phyloP scores from a whole-genome alignment of 2,113 vertebrate species.

The Plectropomus leopardus region DNA sequence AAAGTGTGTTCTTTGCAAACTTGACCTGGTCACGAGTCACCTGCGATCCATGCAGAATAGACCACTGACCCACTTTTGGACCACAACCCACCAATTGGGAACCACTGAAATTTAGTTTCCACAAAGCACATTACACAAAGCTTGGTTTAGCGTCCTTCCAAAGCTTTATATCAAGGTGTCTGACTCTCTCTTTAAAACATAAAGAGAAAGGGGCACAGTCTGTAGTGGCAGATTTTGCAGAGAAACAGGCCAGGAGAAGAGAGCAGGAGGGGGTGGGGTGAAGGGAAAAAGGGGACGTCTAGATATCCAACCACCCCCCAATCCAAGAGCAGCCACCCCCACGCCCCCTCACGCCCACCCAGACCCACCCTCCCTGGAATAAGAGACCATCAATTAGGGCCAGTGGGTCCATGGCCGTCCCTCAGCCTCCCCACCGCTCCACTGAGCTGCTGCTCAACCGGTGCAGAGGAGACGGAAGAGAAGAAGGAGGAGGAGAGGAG shows the following conservation, averaged over 20 bases:
- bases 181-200: not conserved
- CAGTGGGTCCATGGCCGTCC: conserved; percentile 76
- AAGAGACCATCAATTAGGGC: conserved; percentile 87
- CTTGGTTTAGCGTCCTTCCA: not conserved
- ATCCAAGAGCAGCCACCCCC: conserved; percentile 64
- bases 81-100: too few species aligned
- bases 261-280: conserved; percentile 20
- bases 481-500: conserved; percentile 54
- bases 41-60: too few species aligned
- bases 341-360: conserved; percentile 54
- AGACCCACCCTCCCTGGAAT: conserved; percentile 65
- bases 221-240: conserved; percentile 5
- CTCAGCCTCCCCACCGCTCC: conserved; percentile 81
- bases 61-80: too few species aligned
- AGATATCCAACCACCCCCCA: conserved; percentile 77
- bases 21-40: too few species aligned
- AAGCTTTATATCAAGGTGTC: conserved; percentile 1
- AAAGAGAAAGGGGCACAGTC: not conserved
- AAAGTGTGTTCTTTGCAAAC: too few species aligned
- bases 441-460: conserved; percentile 82
- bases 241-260: conserved; percentile 27
- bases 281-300: conserved; percentile 24
- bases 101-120: not conserved
- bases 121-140: not conserved
- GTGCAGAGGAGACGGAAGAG: conserved; percentile 57